phyloP scores from a whole-genome alignment of 2,888 invertebrate genomes.

The Sympetrum striolatum region DNA sequence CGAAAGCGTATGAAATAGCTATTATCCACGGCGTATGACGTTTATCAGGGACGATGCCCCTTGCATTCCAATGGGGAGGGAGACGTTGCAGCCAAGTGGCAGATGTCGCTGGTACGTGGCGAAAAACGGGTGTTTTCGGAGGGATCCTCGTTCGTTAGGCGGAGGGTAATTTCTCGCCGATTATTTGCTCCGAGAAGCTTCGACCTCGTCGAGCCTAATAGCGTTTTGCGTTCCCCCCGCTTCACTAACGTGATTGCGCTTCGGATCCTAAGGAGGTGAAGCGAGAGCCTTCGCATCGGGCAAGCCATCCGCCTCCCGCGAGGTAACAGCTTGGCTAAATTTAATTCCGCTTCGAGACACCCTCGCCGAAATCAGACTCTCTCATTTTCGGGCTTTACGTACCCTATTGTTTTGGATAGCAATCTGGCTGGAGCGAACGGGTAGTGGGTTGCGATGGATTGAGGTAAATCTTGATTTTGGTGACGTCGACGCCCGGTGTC shows the following conservation, averaged over 20 bases:
- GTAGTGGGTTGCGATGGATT: background rate
- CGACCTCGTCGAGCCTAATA: background rate
- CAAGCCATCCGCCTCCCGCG: background rate
- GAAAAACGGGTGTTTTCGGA: too few relatives aligned
- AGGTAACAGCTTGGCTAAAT: background rate
- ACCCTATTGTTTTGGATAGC: background rate
- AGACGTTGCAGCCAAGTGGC: background rate
- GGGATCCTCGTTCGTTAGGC: too few relatives aligned
- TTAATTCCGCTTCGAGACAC: background rate
- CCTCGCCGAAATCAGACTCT: background rate
- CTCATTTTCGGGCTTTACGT: background rate
- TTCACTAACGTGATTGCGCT: background rate
- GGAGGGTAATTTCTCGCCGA: background rate
- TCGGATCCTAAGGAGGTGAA: background rate
- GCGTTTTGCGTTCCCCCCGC: background rate
- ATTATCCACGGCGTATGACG: constrained; percentile 39
- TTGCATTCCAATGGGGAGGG: constrained; percentile 26
- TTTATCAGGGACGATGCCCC: constrained; percentile 35
- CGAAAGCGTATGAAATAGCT: constrained; percentile 38
- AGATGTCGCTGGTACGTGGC: background rate
- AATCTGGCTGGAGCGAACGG: background rate
- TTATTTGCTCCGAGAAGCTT: background rate
- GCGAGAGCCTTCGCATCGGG: background rate
- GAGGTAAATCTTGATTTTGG: background rate
- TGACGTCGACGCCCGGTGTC: background rate